Percentiles rank a stretch among this genome's conserved stretches.
Evolutionary conservation across 2,888 invertebrate genomes (phyloP).

Genomic region (Lepidocyrtinus sp.): DNA sequence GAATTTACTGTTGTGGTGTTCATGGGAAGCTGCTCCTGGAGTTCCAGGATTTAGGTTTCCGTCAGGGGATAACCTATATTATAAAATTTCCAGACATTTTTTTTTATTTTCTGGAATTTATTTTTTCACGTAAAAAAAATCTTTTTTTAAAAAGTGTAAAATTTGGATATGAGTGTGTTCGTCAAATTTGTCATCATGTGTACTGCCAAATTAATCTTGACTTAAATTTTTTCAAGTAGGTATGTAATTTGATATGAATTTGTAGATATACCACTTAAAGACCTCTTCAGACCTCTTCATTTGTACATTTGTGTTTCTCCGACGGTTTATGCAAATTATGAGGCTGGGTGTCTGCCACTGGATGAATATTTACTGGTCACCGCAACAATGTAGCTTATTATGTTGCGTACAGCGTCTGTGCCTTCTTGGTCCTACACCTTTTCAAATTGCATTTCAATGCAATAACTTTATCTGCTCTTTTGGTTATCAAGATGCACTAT

Average conservation of each 20-base stretch:
- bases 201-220: too few relatives aligned
- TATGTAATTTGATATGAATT: too few relatives aligned
- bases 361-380: constrained; percentile 7
- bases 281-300: too few relatives aligned
- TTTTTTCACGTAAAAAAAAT: background rate
- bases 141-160: too few relatives aligned
- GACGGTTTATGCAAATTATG: too few relatives aligned
- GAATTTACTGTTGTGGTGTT: constrained; percentile 39
- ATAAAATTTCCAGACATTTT: background rate
- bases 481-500: background rate
- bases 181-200: too few relatives aligned
- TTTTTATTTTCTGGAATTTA: background rate
- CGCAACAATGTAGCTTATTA: background rate
- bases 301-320: too few relatives aligned
- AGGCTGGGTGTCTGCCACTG: background rate
- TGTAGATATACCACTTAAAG: too few relatives aligned
- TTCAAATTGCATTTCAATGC: background rate
- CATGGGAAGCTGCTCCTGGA: constrained; percentile 45
- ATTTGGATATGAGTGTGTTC: constrained; percentile 5
- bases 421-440: background rate
- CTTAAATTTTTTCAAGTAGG: too few relatives aligned
- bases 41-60: constrained; percentile 56
- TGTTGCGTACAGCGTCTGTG: background rate
- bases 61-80: constrained; percentile 42
- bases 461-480: background rate